phyloP scores from a whole-genome alignment of 2,113 vertebrate genomes.

The Laterallus jamaicensis region DNA sequence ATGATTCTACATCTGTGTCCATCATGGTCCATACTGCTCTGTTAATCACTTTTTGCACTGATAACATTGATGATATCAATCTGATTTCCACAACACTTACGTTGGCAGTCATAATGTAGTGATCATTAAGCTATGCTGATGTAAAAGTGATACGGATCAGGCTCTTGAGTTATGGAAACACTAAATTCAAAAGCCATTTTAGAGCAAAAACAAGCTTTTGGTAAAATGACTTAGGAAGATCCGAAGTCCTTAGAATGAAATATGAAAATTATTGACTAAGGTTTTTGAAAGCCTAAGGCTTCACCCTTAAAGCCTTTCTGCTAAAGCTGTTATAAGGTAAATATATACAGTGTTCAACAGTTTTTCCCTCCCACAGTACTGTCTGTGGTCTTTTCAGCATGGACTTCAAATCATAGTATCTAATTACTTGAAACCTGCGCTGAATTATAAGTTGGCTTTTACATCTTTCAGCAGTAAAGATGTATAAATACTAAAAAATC shows the following conservation, averaged over 20 bases:
- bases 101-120: neutral
- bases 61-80: neutral
- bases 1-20: neutral
- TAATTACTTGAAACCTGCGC: neutral
- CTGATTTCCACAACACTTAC: neutral
- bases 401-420: neutral
- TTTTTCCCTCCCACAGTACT: neutral
- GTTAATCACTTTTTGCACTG: neutral
- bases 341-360: neutral
- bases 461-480: neutral
- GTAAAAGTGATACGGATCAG: neutral
- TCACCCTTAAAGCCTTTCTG: neutral
- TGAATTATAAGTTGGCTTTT: neutral
- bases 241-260: slow-evolving; percentile 10
- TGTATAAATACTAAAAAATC: neutral
- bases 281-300: neutral
- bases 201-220: neutral
- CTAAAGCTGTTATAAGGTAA: slow-evolving; percentile 7
- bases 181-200: neutral
- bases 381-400: neutral
- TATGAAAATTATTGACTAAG: neutral
- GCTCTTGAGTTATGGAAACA: neutral
- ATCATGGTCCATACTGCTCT: neutral
- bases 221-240: neutral
- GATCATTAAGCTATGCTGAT: neutral